phyloP scores from a whole-genome alignment of 2,888 invertebrate genomes.

The Sarcophaga variegata region DNA sequence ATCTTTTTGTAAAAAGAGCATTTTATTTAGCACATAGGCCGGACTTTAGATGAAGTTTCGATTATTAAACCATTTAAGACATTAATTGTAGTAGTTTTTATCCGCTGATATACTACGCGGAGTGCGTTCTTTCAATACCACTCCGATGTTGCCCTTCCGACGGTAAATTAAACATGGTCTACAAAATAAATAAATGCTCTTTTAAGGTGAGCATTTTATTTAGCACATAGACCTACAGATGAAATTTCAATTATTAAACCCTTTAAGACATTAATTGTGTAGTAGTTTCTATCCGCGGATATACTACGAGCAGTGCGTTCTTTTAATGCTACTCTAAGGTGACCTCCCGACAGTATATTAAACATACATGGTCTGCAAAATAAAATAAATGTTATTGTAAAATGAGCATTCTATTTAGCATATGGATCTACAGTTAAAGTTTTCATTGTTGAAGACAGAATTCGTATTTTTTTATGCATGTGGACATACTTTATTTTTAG shows the following conservation, averaged over 20 bases:
- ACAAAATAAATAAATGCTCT: too few relatives aligned
- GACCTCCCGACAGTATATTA: conserved; percentile 54
- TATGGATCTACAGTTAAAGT: conserved; percentile 23
- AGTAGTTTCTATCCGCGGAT: not conserved
- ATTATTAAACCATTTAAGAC: too few relatives aligned
- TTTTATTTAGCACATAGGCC: too few relatives aligned
- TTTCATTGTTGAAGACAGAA: not conserved
- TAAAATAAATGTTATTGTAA: not conserved
- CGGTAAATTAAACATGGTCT: conserved; percentile 39
- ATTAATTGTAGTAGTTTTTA: too few relatives aligned
- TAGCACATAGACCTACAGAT: too few relatives aligned
- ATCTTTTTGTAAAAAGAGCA: too few relatives aligned
- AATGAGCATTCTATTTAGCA: conserved; percentile 29
- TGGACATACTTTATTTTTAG: too few relatives aligned
- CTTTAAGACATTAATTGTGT: too few relatives aligned
- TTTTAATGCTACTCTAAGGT: conserved; percentile 42
- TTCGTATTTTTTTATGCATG: too few relatives aligned
- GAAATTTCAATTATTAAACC: too few relatives aligned
- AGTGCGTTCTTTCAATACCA: conserved; percentile 22
- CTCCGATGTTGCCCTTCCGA: conserved; percentile 56
- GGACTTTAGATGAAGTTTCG: too few relatives aligned
- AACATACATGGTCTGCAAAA: conserved; percentile 25
- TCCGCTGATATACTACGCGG: conserved; percentile 45
- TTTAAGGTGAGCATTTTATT: too few relatives aligned
- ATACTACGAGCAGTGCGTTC: conserved; percentile 42